Base-by-base conservation (phyloP, 2,888 invertebrate species). In the Gastrophysa polygoni region DNA sequence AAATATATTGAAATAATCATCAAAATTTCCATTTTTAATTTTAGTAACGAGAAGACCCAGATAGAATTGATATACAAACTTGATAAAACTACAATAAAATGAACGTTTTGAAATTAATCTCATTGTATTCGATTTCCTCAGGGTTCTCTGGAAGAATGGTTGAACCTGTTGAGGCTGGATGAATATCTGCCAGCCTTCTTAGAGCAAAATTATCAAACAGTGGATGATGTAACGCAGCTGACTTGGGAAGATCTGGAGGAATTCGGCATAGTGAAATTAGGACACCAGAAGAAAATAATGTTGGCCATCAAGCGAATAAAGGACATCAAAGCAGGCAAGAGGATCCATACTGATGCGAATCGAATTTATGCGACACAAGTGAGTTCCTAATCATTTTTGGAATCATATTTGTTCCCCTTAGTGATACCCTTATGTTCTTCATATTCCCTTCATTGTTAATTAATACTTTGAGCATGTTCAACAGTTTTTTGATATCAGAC, bases 221-320 rank as follows among this genome's bases (percentile, higher is more conserved):
- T 99, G 44, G 93, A 96, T 75, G 93, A 95, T 82, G 93, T 98
- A 58, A 93, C 95, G 29, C 95, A 96, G 78, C 88, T 99, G 57
- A 95, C 95, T 63, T 98, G 98, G 97, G 99, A 99, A 80, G 99
- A 99, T 84, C 87, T 99, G 78, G 98, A 99, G 84, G 98, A 99
- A 79, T 96, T 98, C 81, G 94, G 95, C 60, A 93, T 95, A 76
- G 92, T 94, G 20, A 90, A 93, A 77, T 83, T 95, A 77, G 99
- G 99, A 32, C 99, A 99, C 81, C 98, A 99, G 84, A 99, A 99
- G 87, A 96, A 98, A 85, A 92, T 99, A 72, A 88, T 96, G 78
- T 85, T 99, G 78, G 98, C 98, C 66, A 96, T 98, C 74, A 98
- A 98, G 82, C 88, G 97, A 81, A 91, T 98, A 57, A 96, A 97